Conservation (phyloP, 2,888 invertebrate species). For the Drosophila koepferae region DNA sequence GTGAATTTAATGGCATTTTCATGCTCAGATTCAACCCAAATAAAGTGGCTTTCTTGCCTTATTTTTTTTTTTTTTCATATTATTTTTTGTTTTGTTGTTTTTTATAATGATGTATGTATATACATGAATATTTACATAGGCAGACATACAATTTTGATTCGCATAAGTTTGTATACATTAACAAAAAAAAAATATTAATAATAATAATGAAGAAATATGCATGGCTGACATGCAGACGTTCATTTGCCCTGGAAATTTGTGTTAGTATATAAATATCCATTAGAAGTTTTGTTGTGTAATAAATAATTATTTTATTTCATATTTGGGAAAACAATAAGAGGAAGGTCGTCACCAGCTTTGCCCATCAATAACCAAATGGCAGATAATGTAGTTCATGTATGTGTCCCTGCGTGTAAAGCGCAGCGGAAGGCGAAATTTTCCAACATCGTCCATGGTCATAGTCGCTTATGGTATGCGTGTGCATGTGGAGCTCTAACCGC, state of each 20-base stretch:
- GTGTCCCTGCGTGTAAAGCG: constrained; percentile 1
- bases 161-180: constrained; percentile 7
- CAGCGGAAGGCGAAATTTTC: constrained; percentile 12
- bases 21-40: constrained; percentile 47
- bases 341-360: constrained; percentile 52
- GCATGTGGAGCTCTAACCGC: constrained; percentile 6
- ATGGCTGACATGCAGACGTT: constrained; percentile 4
- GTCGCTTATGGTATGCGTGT: constrained; percentile 3
- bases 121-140: not conserved
- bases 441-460: not conserved
- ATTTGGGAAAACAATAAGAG: constrained; percentile 36
- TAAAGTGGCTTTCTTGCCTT: constrained; percentile 21
- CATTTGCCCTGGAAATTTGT: constrained; percentile 18
- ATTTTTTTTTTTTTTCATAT: constrained; percentile 24
- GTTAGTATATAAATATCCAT: constrained; percentile 35
- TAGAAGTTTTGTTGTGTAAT: constrained; percentile 37
- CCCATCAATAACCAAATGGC: constrained; percentile 31
- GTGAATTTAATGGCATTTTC: constrained; percentile 55
- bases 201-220: constrained; percentile 4
- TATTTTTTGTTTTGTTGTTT: constrained; percentile 11
- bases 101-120: constrained; percentile 9
- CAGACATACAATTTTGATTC: constrained; percentile 20
- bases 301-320: constrained; percentile 26
- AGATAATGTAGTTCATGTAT: constrained; percentile 13
- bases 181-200: not conserved